Evolutionary conservation across 2,113 vertebrate genomes (phyloP), one percentile per base, ranked within the genome.

Genomic region (Polypterus bichir): DNA sequence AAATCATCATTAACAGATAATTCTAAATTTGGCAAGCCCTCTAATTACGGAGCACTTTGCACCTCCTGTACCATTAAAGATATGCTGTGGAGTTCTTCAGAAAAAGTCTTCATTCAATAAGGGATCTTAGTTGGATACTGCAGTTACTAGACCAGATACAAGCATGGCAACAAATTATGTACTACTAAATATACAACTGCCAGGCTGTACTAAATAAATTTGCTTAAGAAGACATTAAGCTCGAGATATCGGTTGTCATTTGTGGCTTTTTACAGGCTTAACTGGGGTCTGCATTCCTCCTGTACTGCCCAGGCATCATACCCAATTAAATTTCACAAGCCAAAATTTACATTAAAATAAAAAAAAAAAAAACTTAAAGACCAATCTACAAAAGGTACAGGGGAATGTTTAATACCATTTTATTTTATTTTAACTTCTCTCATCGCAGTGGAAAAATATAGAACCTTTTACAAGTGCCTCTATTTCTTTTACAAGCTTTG

Each of bases 371-470:
- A 52, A 48, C 69, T 71, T 68, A 73, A 77, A 80, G 69, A 76
- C 65, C 71, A 83, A 87, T 81, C 75, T 76, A 85, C 78, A 84
- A 84, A 80, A 81, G 85, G 73, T 77, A 78, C 81, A 76, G 77
- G 83, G 92, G 86, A 93, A 92, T 88, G 88, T 95, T 89, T 91
- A 84, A 94, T 81, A 93, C 85, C 77, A 82, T 86, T 94, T 94
- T 91, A 91, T 90, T 90, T 74, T 73, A 85, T 86, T 76, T 77
- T 79, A 1, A 27, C 73, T 89, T 92, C 82, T 55, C 47, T 45
- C 83, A 90, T 85, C 89, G 88, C 85, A 93, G 90, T 97, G 93
- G 91, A 97, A 97, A 97, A 97, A 27, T 27, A 95, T 93, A 96
- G 68, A 95, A 92, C 89, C 89, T 92, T 85, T 84, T 90, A 91